A percentile compares a stretch with the other conserved stretches of the same genome.
Evolutionary conservation across 2,888 invertebrate genomes (phyloP).

Genomic region (Folsomia candida): DNA sequence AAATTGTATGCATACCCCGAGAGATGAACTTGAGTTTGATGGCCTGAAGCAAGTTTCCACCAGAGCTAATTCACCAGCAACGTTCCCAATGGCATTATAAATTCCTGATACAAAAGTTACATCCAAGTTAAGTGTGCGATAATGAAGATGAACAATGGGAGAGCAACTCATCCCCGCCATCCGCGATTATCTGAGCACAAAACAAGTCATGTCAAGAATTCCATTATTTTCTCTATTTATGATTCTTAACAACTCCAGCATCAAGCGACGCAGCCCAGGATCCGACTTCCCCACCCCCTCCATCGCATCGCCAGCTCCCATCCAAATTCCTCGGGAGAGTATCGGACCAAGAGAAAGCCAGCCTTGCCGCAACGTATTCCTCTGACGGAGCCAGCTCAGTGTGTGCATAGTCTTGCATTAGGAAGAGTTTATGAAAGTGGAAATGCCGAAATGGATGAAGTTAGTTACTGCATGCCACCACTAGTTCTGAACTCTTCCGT

Average conservation of each 20-base stretch:
- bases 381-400: background rate
- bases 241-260: conserved; percentile 10
- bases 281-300: background rate
- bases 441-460: background rate
- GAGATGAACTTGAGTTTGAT: background rate
- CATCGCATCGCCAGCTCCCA: background rate
- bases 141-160: conserved; percentile 46
- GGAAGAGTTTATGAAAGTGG: background rate
- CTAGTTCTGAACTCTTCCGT: background rate
- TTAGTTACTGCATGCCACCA: background rate
- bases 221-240: conserved; percentile 23
- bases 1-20: too few species aligned
- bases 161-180: conserved; percentile 8
- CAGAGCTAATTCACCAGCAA: conserved; percentile 34
- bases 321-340: background rate
- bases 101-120: conserved; percentile 39
- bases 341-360: background rate
- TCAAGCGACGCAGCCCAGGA: background rate
- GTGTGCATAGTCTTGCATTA: background rate
- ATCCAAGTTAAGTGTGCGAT: conserved; percentile 37
- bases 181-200: conserved; percentile 1
- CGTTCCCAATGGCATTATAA: conserved; percentile 47
- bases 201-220: conserved; percentile 21
- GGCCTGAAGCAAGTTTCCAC: background rate
- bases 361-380: background rate